A percentile compares a stretch with the other conserved stretches of the same genome.
phyloP scores from a whole-genome alignment of 2,888 invertebrate species.

The Agriopis aurantiaria region DNA sequence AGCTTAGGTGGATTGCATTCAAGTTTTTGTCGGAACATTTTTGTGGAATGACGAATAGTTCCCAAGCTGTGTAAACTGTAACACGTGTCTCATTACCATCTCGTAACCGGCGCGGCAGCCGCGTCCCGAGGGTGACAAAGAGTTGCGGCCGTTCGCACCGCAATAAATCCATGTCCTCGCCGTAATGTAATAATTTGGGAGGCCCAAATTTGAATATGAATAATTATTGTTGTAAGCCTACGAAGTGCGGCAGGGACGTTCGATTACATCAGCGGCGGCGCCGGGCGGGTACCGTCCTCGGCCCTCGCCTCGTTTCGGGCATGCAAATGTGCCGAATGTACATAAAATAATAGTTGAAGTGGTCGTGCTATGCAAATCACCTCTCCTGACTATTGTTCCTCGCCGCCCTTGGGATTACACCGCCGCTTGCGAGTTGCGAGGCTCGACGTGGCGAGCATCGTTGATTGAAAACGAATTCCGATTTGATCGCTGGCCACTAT shows the following conservation, averaged over 20 bases:
- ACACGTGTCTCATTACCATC: constrained; percentile 71
- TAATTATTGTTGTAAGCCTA: constrained; percentile 45
- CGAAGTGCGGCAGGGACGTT: constrained; percentile 47
- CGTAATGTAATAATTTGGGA: constrained; percentile 69
- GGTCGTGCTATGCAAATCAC: constrained; percentile 74
- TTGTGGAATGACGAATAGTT: constrained; percentile 54
- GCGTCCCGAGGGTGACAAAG: constrained; percentile 58
- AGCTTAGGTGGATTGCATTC: constrained; percentile 59
- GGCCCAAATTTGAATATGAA: constrained; percentile 76
- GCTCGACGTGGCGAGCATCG: constrained; percentile 72
- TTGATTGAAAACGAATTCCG: constrained; percentile 74
- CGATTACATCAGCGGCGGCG: constrained; percentile 78
- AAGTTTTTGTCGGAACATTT: constrained; percentile 60
- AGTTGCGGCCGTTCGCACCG: constrained; percentile 50
- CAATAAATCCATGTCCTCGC: constrained; percentile 69
- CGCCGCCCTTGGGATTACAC: constrained; percentile 78
- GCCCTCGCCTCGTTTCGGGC: constrained; percentile 68
- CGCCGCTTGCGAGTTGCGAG: constrained; percentile 55
- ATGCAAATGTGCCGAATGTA: constrained; percentile 80
- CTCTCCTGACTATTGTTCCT: constrained; percentile 77
- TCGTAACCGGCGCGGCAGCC: constrained; percentile 41
- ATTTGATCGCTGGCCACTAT: constrained; percentile 64
- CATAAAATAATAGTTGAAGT: constrained; percentile 61
- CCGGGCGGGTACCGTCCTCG: constrained; percentile 66
- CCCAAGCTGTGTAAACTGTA: constrained; percentile 70